Conservation (phyloP, 2,888 invertebrate genomes). For the Archips xylosteana region DNA sequence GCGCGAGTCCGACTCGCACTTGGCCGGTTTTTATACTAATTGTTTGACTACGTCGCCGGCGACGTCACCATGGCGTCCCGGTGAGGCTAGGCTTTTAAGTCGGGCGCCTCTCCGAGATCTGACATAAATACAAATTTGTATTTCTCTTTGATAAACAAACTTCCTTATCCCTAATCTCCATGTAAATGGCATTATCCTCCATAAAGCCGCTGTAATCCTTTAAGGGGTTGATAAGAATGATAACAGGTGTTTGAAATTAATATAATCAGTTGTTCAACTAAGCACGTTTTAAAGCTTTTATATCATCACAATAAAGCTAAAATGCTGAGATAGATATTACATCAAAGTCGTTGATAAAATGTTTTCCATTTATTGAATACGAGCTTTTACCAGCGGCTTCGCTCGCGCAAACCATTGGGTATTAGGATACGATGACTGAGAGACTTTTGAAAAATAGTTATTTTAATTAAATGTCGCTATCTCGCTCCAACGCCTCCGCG, state of each 20-base stretch:
- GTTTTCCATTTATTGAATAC: neutral
- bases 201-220: conserved; percentile 4
- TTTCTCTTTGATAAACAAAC: neutral
- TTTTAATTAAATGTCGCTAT: too few relatives aligned
- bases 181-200: conserved; percentile 18
- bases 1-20: too few relatives aligned
- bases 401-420: too few relatives aligned
- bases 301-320: neutral
- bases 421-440: too few relatives aligned
- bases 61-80: too few relatives aligned
- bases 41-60: too few relatives aligned
- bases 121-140: neutral
- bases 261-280: neutral
- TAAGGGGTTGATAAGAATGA: conserved; percentile 5
- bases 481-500: too few relatives aligned
- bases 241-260: conserved; percentile 3
- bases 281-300: neutral
- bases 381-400: too few relatives aligned
- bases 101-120: neutral
- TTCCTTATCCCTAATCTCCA: conserved; percentile 1
- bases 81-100: too few relatives aligned
- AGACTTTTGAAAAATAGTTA: too few relatives aligned
- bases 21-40: too few relatives aligned
- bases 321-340: neutral
- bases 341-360: neutral